These are phyloP conservation scores for Anolis carolinensis DNA, from an alignment of 2,113 vertebrate species.

Conservation along the genomic window DNA sequence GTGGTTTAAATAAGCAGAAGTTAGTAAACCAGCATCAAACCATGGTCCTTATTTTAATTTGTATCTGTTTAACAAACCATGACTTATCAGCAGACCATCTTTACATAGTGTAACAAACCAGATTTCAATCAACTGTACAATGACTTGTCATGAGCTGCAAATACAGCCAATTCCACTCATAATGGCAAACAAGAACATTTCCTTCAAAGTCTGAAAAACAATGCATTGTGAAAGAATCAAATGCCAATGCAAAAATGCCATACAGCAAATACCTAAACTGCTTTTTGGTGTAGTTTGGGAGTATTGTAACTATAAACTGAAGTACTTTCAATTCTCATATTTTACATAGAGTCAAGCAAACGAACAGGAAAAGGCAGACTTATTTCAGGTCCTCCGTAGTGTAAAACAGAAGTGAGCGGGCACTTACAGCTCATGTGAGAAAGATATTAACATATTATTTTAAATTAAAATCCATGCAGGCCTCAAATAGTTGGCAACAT, in stretches of 20 bases:
- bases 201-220: neutral
- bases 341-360: neutral
- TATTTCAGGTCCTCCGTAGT: neutral
- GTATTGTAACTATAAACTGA: neutral
- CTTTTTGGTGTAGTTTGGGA: neutral
- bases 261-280: neutral
- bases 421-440: neutral
- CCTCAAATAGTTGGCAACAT: neutral
- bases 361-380: neutral
- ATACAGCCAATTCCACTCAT: neutral
- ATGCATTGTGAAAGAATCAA: too few relatives aligned
- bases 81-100: too few relatives aligned
- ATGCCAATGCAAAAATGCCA: neutral
- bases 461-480: neutral
- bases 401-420: neutral
- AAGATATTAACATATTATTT: neutral
- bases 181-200: neutral
- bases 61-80: neutral
- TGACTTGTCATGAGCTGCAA: neutral
- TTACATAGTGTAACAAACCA: neutral
- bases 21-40: neutral
- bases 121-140: neutral
- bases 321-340: slow-evolving; percentile 21
- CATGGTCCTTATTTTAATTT: neutral
- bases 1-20: too few relatives aligned